Conservation (phyloP, 2,888 invertebrate genomes). For the Caenorhabditis wallacei region DNA sequence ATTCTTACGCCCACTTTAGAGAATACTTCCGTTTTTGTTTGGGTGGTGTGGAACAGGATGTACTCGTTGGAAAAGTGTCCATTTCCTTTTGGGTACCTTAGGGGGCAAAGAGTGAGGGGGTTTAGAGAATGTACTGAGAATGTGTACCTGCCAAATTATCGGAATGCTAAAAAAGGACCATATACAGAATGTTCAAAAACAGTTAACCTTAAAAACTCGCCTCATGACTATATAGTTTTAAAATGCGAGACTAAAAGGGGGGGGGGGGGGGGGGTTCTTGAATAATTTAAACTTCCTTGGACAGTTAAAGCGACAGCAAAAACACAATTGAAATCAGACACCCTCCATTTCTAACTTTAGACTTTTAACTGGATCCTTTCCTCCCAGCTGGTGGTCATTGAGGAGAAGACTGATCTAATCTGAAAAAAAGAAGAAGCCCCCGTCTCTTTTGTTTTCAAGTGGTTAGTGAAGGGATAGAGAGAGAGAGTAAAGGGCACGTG, state of each 20-base stretch:
- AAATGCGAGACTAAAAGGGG: neutral
- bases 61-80: constrained; percentile 17
- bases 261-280: constrained; percentile 1
- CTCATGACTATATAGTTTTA: neutral
- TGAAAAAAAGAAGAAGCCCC: constrained; percentile 12
- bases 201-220: neutral
- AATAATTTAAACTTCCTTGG: constrained; percentile 29
- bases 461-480: no score
- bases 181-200: no score
- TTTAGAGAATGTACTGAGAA: neutral
- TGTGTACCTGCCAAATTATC: no score
- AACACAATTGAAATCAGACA: constrained; percentile 41
- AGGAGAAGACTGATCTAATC: constrained; percentile 47
- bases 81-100: constrained; percentile 10
- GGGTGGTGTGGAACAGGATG: constrained; percentile 11
- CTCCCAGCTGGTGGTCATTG: constrained; percentile 6
- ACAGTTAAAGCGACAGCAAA: neutral
- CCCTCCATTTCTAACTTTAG: constrained; percentile 17
- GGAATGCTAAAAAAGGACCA: no score
- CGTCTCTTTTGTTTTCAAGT: constrained; percentile 28
- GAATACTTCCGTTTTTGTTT: neutral
- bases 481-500: constrained; percentile 5
- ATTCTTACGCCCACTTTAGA: neutral
- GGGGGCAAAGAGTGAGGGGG: neutral
- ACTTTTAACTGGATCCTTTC: constrained; percentile 11